A percentile compares a stretch with the other conserved stretches of the same genome.
phyloP scores from a whole-genome alignment of 1,140 invertebrate genomes.

The Cardiocondyla obscurior region DNA sequence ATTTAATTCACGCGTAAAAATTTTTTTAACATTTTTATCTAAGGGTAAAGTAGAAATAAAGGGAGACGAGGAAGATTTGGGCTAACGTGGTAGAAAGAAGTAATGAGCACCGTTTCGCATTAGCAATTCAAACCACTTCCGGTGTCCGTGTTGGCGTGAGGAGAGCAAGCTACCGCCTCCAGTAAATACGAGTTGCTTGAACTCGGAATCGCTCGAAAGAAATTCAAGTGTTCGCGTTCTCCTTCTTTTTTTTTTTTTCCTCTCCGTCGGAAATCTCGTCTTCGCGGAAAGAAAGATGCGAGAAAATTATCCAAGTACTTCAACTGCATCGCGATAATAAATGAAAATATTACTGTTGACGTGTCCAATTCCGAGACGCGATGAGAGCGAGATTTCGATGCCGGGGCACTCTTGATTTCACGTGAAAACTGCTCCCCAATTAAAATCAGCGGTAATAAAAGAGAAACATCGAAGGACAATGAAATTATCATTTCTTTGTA shows the following conservation, averaged over 20 bases:
- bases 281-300: background rate
- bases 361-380: background rate
- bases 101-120: constrained; percentile 75
- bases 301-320: background rate
- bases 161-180: constrained; percentile 61
- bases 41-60: background rate
- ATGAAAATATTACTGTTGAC: background rate
- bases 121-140: constrained; percentile 83
- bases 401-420: background rate
- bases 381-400: background rate
- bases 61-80: constrained; percentile 71
- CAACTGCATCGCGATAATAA: background rate
- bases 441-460: background rate
- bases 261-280: background rate
- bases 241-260: background rate
- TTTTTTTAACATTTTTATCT: background rate
- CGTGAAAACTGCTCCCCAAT: background rate
- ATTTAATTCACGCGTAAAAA: background rate
- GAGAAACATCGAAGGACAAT: background rate
- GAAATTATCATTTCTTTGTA: background rate
- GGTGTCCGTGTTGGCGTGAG: constrained; percentile 67
- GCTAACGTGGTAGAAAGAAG: constrained; percentile 72
- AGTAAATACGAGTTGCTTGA: constrained; percentile 80
- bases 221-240: constrained; percentile 54
- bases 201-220: constrained; percentile 74